These are phyloP conservation scores for Psittacus erithacus DNA, from an alignment of 2,113 vertebrate genomes.

Conservation along the genomic window DNA sequence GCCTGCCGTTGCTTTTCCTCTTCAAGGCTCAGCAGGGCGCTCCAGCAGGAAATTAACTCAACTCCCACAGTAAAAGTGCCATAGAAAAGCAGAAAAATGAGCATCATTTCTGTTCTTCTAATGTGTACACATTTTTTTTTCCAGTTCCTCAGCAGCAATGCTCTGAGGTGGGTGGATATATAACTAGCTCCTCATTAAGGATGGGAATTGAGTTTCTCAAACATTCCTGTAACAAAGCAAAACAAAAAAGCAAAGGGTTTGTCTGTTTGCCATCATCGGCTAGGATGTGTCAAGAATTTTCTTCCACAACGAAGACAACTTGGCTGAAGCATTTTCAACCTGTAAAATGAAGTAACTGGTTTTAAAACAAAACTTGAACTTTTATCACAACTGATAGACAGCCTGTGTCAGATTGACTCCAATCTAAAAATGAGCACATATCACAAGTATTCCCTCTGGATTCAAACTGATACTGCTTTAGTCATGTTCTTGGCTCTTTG, in stretches of 20 bases:
- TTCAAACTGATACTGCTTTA: background rate
- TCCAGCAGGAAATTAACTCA: background rate
- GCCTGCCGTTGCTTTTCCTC: background rate
- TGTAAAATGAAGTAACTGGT: background rate
- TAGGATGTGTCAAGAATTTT: background rate
- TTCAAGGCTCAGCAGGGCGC: background rate
- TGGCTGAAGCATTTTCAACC: conserved; percentile 1
- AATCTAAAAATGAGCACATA: background rate
- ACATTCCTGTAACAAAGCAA: background rate
- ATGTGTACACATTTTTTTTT: background rate
- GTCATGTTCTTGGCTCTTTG: background rate
- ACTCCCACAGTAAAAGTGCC: background rate
- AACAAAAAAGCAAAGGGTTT: background rate
- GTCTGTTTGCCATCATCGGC: background rate
- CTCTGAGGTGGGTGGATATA: background rate
- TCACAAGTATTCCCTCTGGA: background rate
- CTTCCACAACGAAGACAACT: background rate
- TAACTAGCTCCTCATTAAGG: background rate
- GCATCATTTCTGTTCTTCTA: background rate
- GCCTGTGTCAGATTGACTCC: background rate
- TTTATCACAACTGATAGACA: background rate
- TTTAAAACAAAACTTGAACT: background rate
- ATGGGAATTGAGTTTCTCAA: background rate
- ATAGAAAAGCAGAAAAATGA: background rate
- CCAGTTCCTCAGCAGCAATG: background rate